phyloP scores from a whole-genome alignment of 2,113 vertebrate species.

The Oriolus oriolus region DNA sequence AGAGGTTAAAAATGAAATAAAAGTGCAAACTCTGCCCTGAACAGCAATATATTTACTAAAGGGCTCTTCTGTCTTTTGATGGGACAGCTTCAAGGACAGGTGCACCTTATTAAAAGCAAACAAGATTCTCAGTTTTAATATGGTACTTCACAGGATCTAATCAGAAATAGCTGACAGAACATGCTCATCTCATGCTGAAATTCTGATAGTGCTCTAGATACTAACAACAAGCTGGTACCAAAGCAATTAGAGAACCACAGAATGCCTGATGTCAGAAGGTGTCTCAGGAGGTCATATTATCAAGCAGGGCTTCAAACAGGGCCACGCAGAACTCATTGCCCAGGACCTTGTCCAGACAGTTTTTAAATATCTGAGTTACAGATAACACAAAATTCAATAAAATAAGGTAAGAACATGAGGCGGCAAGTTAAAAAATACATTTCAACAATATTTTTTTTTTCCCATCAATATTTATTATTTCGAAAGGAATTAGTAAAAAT shows the following conservation, averaged over 20 bases:
- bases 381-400: not conserved
- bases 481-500: not conserved
- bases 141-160: not conserved
- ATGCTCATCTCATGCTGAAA: not conserved
- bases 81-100: not conserved
- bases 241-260: not conserved
- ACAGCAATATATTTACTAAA: not conserved
- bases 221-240: not conserved
- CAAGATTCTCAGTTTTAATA: not conserved
- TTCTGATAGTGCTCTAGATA: not conserved
- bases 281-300: not conserved
- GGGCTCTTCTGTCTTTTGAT: not conserved
- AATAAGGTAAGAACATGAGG: not conserved
- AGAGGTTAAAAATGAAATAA: not conserved
- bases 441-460: not conserved
- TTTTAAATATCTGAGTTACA: not conserved
- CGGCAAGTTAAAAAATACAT: not conserved
- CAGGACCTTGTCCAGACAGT: not conserved
- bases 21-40: not conserved
- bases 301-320: not conserved
- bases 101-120: not conserved
- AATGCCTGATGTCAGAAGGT: not conserved
- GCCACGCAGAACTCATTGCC: accelerated
- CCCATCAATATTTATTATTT: not conserved
- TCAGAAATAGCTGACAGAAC: not conserved